These are phyloP conservation scores for Cryptus viduatorius DNA, from an alignment of 2,888 invertebrate genomes.

Conservation along the genomic window DNA sequence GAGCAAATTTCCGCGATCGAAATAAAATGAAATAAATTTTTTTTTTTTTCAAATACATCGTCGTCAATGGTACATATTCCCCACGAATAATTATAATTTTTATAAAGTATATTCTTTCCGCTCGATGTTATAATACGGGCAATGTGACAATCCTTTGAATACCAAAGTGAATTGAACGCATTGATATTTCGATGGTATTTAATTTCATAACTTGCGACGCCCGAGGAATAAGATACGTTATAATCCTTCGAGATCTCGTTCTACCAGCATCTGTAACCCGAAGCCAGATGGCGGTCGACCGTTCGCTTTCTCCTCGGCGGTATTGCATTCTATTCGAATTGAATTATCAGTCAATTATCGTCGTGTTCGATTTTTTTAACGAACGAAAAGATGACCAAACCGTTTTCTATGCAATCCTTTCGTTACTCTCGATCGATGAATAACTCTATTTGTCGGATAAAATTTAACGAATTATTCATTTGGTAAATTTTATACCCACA, in stretches of 20 bases:
- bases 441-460: too few relatives aligned
- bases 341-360: slow-evolving; percentile 43
- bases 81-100: neutral
- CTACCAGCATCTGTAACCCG: slow-evolving; percentile 46
- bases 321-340: slow-evolving; percentile 20
- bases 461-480: neutral
- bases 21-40: too few relatives aligned
- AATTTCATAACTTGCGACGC: slow-evolving; percentile 42
- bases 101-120: neutral
- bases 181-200: slow-evolving; percentile 52
- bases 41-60: neutral
- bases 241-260: slow-evolving; percentile 48
- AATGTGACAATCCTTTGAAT: slow-evolving; percentile 6
- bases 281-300: slow-evolving; percentile 53
- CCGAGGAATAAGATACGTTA: slow-evolving; percentile 31
- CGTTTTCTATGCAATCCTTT: neutral
- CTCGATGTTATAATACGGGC: slow-evolving; percentile 17
- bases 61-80: neutral
- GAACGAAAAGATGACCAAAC: neutral
- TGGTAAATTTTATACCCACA: neutral
- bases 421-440: too few relatives aligned
- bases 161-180: slow-evolving; percentile 29
- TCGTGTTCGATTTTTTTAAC: neutral
- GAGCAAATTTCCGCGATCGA: neutral
- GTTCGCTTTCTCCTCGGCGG: slow-evolving; percentile 58